These are phyloP conservation scores for Cryptocheilus praepositus DNA, from an alignment of 2,888 invertebrate genomes.

Conservation along the genomic window DNA sequence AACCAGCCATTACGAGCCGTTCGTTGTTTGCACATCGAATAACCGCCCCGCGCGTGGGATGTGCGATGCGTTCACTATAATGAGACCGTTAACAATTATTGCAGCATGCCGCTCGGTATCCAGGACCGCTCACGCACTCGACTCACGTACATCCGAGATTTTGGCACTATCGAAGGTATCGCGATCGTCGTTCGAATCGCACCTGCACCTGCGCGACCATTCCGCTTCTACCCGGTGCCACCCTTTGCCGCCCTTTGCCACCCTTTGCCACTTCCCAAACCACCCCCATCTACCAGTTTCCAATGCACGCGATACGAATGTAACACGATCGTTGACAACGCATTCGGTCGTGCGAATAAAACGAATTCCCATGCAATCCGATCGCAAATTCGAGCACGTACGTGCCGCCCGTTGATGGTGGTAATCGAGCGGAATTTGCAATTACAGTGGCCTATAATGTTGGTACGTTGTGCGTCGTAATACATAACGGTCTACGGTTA, in stretches of 20 bases:
- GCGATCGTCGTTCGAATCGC: too few relatives aligned
- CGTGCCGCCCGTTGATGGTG: slow-evolving; percentile 39
- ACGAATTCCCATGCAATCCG: slow-evolving; percentile 50
- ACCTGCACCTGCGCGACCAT: too few relatives aligned
- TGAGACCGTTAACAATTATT: too few relatives aligned
- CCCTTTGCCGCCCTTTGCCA: neutral
- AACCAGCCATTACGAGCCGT: too few relatives aligned
- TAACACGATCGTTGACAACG: slow-evolving; percentile 47
- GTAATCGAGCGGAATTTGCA: slow-evolving; percentile 58
- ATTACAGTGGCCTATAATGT: slow-evolving; percentile 49
- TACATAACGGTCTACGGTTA: slow-evolving; percentile 47
- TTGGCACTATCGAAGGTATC: too few relatives aligned
- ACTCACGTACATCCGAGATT: too few relatives aligned
- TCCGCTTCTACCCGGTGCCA: too few relatives aligned
- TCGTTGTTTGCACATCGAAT: too few relatives aligned
- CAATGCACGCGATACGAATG: slow-evolving; percentile 7
- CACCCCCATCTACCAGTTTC: slow-evolving; percentile 10
- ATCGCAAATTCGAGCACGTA: slow-evolving; percentile 56
- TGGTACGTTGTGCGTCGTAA: slow-evolving; percentile 29
- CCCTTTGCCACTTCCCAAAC: neutral
- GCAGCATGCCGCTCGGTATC: too few relatives aligned
- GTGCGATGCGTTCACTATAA: too few relatives aligned
- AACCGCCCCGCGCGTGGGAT: too few relatives aligned
- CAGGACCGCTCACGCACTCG: too few relatives aligned
- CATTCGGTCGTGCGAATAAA: slow-evolving; percentile 43